Percentiles rank a stretch among this genome's conserved stretches.
Evolutionary conservation across 2,888 invertebrate species (phyloP).

Genomic region (Agonum fuliginosum): DNA sequence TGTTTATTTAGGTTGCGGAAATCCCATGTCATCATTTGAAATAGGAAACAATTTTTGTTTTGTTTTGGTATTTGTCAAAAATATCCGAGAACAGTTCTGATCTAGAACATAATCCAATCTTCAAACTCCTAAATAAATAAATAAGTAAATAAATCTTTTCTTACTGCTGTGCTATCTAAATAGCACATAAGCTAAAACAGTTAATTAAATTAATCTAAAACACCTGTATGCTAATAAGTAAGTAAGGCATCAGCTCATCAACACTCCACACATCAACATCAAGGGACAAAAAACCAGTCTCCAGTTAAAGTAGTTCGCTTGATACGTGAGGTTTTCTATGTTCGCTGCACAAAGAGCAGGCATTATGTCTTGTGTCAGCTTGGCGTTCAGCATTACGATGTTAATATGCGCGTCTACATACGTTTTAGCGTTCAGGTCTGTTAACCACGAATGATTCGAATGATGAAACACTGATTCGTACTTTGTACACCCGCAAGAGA

Average conservation of each 20-base stretch:
- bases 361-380: slow-evolving; percentile 7
- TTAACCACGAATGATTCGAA: slow-evolving; percentile 11
- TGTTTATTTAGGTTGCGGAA: too few relatives aligned
- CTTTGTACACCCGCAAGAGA: background rate
- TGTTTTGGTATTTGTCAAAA: too few relatives aligned
- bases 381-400: background rate
- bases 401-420: slow-evolving; percentile 3
- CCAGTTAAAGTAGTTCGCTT: background rate
- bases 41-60: too few relatives aligned
- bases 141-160: too few relatives aligned
- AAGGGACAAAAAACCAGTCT: slow-evolving; percentile 11
- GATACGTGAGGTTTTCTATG: background rate
- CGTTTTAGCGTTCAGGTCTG: slow-evolving; percentile 19
- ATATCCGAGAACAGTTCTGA: too few relatives aligned
- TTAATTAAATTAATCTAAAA: background rate
- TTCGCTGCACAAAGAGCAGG: background rate
- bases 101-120: too few relatives aligned
- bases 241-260: slow-evolving; percentile 1
- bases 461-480: slow-evolving; percentile 18
- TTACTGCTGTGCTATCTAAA: too few relatives aligned
- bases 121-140: too few relatives aligned
- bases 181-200: too few relatives aligned
- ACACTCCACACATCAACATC: too few relatives aligned
- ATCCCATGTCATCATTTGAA: too few relatives aligned
- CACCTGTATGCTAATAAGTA: slow-evolving; percentile 8